These are phyloP conservation scores for Chrysolina americana DNA, from an alignment of 2,888 invertebrate genomes.

Conservation along the genomic window DNA sequence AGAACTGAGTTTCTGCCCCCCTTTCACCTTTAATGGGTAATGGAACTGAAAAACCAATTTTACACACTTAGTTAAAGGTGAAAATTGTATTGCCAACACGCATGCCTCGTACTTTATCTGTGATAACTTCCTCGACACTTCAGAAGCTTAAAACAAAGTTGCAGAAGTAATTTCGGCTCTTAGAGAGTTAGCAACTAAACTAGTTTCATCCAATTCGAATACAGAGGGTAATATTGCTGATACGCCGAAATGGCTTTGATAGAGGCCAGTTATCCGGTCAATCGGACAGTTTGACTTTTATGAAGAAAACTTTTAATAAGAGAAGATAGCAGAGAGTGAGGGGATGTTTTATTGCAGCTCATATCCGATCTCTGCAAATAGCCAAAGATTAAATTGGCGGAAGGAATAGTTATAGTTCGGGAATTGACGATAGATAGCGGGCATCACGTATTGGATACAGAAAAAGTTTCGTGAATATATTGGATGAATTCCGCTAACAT, in stretches of 20 bases:
- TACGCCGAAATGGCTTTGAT: slow-evolving; percentile 34
- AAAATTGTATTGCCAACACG: neutral
- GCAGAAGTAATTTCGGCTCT: slow-evolving; percentile 33
- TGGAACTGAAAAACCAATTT: no score
- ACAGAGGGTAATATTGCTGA: slow-evolving; percentile 33
- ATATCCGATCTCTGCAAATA: slow-evolving; percentile 46
- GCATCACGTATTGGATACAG: neutral
- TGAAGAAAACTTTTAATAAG: slow-evolving; percentile 60
- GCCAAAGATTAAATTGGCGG: slow-evolving; percentile 17
- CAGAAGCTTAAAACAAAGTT: slow-evolving; percentile 6
- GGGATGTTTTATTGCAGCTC: slow-evolving; percentile 49
- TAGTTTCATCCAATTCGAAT: slow-evolving; percentile 30
- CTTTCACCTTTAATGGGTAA: no score
- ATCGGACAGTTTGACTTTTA: slow-evolving; percentile 63
- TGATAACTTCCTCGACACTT: slow-evolving; percentile 17
- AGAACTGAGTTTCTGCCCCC: no score
- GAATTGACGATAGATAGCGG: neutral
- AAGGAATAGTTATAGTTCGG: slow-evolving; percentile 16
- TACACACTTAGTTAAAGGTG: neutral
- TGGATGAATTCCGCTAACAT: no score
- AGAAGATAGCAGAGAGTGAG: slow-evolving; percentile 44
- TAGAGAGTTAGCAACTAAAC: slow-evolving; percentile 27
- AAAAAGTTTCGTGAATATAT: neutral
- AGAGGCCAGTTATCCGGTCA: slow-evolving; percentile 59
- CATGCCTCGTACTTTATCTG: slow-evolving; percentile 11